Evolutionary conservation across 2,888 invertebrate genomes (phyloP).

Genomic region (Lamproptera curius): DNA sequence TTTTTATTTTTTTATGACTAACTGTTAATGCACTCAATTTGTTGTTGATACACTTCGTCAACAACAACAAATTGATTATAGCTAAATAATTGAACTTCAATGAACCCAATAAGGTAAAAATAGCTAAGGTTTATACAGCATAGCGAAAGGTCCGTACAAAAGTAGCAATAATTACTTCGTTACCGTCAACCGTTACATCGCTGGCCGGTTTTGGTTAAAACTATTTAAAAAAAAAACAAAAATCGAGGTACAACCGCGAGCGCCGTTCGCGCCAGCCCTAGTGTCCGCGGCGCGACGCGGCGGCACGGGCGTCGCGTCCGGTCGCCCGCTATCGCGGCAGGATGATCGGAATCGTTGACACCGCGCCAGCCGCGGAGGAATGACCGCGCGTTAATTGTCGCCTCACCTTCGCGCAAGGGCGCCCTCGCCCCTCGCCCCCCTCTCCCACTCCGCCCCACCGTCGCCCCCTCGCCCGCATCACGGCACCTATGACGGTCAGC

Average conservation of each 20-base stretch:
- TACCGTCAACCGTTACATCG: background rate
- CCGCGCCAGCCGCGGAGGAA: conserved; percentile 63
- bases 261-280: conserved; percentile 22
- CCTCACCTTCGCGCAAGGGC: conserved; percentile 59
- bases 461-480: conserved; percentile 53
- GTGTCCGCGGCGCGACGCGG: conserved; percentile 49
- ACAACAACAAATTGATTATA: too few species aligned
- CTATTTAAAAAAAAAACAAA: background rate
- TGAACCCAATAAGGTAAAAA: too few species aligned
- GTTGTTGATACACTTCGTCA: too few species aligned
- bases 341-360: conserved; percentile 74
- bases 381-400: conserved; percentile 74
- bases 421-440: conserved; percentile 22
- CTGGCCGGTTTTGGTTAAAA: background rate
- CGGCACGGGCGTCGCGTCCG: conserved; percentile 45
- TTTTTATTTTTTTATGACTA: too few species aligned
- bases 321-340: conserved; percentile 48
- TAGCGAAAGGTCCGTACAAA: too few species aligned
- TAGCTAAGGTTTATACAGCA: too few species aligned
- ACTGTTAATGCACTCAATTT: too few species aligned
- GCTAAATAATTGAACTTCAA: too few species aligned
- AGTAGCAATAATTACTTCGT: too few species aligned
- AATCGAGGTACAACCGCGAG: background rate
- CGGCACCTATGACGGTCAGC: conserved; percentile 40
- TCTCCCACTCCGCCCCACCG: conserved; percentile 30